Base-by-base conservation (phyloP, 2,113 vertebrate species). In the Tachycineta bicolor region DNA sequence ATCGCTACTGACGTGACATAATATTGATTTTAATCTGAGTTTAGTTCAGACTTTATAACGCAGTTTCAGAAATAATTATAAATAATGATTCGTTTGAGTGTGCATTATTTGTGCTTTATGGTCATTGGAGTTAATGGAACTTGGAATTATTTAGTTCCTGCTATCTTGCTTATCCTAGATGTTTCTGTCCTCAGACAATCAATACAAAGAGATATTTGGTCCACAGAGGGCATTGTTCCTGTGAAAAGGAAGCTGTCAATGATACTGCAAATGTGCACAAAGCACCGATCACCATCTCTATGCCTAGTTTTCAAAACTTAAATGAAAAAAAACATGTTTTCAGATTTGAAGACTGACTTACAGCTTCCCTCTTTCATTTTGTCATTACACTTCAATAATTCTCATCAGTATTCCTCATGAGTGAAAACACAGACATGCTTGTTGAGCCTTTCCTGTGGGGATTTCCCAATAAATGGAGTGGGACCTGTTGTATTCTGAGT, bases 41-140 rank as follows among this genome's bases (percentile, higher is more conserved):
- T 90, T 91, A 68, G 39, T 90, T 91, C 41, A 84, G 92, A 75
- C 46, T 89, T 92, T 74, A 43, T 88, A 73, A 70, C 8, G 37
- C 55, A 80, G 81, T 90, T 90, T 94, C 79, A 89, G 85, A 79
- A 95, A 90, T 82, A 80, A 92, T 94, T 95, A 94, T 79, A 95
- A 91, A 94, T 83, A 95, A 93, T 93, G 83, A 86, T 79, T 85
- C 52, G 64, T 87, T 89, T 63, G 67, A 89, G 33, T 59, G 70
- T 75, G 86, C 65, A 75, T 71, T 90, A 79, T 73, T 95, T 89
- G 70, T 81, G 29, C 58, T 93, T 80, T 87, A 62, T 50, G 53
- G 58, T 69, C 53, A 24, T 29, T 75, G 62, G 65, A 71, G n/a
- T 89, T 84, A 91, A 95, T 90, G 71, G 80, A 71, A 95, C 62